Base-by-base conservation (phyloP, 37 sponge, comb jelly and placozoan species). In the Tethya wilhelma region DNA sequence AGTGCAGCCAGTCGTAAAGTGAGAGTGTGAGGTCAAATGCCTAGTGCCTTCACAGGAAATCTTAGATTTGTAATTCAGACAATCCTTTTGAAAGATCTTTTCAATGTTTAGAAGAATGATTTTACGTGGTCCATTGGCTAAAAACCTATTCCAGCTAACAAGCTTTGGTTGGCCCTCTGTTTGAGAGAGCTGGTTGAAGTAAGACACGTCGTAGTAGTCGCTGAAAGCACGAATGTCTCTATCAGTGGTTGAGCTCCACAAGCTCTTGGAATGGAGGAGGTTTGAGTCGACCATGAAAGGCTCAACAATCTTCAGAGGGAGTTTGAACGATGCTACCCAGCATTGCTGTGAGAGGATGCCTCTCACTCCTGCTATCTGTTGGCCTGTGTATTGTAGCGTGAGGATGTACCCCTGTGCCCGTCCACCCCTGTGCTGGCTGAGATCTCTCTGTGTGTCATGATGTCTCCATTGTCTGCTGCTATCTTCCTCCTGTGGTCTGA, bases 361-460 rank as follows among this genome's bases (percentile, higher is more conserved):
- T 74, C 84, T 30, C 0, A 75, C 22, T 0, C 77, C 85, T 6
- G 76, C 76, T 26, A 58, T 32, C 60, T 67, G 78, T 44, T 84
- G 85, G 33, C 85, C 85, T 11, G 85, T 58, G 58, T 70, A 84
- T 38, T 26, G 32, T 60, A 84, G 69, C 17, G 85, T 84, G 26
- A 84, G 40, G 12, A 84, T 38, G 30, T 69, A 69, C 17, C 85
- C 84, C 8, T 66, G 67, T 30, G 32, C 25, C 12, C 6, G 26
- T 58, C 28, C n/a, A n/a, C n/a, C n/a, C n/a, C n/a, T n/a, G n/a
- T n/a, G n/a, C n/a, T n/a, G n/a, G n/a, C n/a, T n/a, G n/a, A n/a
- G n/a, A n/a, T n/a, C n/a, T n/a, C n/a, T n/a, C n/a, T n/a, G n/a
- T n/a, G n/a, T n/a, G n/a, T n/a, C n/a, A n/a, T n/a, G n/a, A n/a